These are phyloP conservation scores for Neostethus bicornis DNA, from an alignment of 2,797 vertebrate genomes.

Conservation along the genomic window DNA sequence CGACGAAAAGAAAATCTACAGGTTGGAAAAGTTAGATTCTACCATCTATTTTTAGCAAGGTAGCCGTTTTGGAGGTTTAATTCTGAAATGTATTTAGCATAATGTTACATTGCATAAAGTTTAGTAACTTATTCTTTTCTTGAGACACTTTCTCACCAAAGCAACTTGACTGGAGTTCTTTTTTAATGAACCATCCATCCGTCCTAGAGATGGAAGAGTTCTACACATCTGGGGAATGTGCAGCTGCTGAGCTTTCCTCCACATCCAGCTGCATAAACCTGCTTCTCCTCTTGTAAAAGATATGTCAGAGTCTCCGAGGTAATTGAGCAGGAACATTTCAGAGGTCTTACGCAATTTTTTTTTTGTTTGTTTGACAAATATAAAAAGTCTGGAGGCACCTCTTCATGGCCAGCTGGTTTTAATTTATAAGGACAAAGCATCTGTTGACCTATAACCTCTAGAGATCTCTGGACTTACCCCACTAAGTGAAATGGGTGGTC, in stretches of 20 bases:
- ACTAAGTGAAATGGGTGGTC: slow-evolving; percentile 19
- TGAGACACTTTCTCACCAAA: no score
- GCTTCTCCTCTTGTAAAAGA: slow-evolving; percentile 21
- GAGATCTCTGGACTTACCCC: slow-evolving; percentile 28
- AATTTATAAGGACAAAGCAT: slow-evolving; percentile 52
- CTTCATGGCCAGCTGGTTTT: slow-evolving; percentile 56
- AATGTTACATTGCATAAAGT: no score
- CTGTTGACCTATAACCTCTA: slow-evolving; percentile 54
- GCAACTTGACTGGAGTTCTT: no score
- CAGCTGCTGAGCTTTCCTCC: slow-evolving; percentile 23
- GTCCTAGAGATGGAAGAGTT: no score
- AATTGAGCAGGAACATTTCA: slow-evolving; percentile 47
- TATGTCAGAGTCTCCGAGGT: slow-evolving; percentile 55
- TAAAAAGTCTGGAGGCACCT: slow-evolving; percentile 34
- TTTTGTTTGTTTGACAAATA: slow-evolving; percentile 33
- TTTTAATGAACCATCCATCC: no score
- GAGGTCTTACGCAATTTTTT: slow-evolving; percentile 38
- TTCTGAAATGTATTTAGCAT: no score
- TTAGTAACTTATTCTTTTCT: no score
- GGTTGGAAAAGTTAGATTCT: no score
- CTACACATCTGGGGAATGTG: slow-evolving; percentile 54
- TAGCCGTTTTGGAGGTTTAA: no score
- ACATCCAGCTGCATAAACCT: slow-evolving; percentile 42
- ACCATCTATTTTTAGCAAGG: no score
- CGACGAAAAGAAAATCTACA: no score